Evolutionary conservation across 2,797 vertebrate genomes (phyloP), one percentile per base, ranked within the genome.

Genomic region (Erethizon dorsatum): DNA sequence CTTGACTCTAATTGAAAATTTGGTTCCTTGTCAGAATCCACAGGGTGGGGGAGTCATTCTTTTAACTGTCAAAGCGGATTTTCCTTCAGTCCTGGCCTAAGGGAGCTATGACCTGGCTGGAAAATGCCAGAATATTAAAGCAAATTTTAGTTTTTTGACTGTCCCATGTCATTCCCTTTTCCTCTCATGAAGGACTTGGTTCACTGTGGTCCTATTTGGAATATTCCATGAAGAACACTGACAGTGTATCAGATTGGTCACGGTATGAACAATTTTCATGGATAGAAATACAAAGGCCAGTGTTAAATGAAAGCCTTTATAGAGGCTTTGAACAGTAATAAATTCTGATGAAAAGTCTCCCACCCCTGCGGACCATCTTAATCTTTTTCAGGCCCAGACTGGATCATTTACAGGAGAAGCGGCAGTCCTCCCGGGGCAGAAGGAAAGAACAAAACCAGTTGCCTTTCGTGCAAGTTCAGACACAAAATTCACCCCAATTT

Each of bases 211-310:
- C 73, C 96, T 83, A 75, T 92, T 96, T 94, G 91, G 94, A 98
- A 97, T 79, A 98, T n/a, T 90, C 97, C 37, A 87, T 92, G 91
- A 97, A 98, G 98, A 98, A 97, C 91, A 96, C 80, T 95, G 96
- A 98, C 78, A 94, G 95, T 94, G 96, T 98, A 96, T 98, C 92
- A 52, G 94, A 98, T 97, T 98, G 96, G 97, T 98, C 98, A 98
- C 1, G 94, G 98, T 97, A 97, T 94, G 97, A 98, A 97, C 89
- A 95, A 97, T 98, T 98, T 98, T 98, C 98, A 99, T 87, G 98
- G 98, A 61, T 95, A 96, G 98, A 97, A 98, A 97, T 92, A 98
- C 97, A 97, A 98, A 98, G 98, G 91, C 97, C 86, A 83, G 97
- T 87, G 96, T 97, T 98, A 96, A 98, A 97, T 18, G 90, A 97